A percentile compares a stretch with the other conserved stretches of the same genome.
phyloP scores from a whole-genome alignment of 2,113 vertebrate species.

The Haemorhous mexicanus region DNA sequence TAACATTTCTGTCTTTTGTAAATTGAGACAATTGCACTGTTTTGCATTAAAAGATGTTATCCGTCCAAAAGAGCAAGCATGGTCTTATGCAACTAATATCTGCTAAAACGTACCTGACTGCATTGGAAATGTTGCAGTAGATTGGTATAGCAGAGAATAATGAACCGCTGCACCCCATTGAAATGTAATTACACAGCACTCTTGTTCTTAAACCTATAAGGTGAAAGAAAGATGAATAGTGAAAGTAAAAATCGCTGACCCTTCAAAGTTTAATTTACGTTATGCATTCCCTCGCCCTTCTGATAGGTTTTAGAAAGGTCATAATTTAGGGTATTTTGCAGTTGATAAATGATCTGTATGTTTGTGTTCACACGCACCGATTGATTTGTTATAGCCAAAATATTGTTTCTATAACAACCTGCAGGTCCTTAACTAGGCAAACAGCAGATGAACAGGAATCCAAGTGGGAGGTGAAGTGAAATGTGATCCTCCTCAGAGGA shows the following conservation, averaged over 20 bases:
- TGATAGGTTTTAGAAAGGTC: slow-evolving; percentile 95
- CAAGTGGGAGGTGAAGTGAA: slow-evolving; percentile 67
- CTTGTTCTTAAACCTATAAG: slow-evolving; percentile 90
- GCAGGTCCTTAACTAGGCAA: slow-evolving; percentile 87
- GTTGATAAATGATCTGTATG: slow-evolving; percentile 99
- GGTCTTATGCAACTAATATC: slow-evolving; percentile 73
- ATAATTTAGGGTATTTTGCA: slow-evolving; percentile 98
- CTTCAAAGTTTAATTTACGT: slow-evolving; percentile 99
- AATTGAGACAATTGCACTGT: slow-evolving; percentile 73
- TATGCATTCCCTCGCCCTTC: slow-evolving; percentile 90
- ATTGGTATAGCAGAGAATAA: slow-evolving; percentile 91
- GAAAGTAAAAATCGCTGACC: slow-evolving; percentile 97
- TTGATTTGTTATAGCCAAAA: slow-evolving; percentile 92
- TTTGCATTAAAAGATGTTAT: slow-evolving; percentile 73
- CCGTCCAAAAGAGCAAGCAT: slow-evolving; percentile 69
- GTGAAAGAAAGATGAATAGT: slow-evolving; percentile 97
- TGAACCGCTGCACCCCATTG: slow-evolving; percentile 93
- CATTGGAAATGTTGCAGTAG: slow-evolving; percentile 90
- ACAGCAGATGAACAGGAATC: slow-evolving; percentile 73
- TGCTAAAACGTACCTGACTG: slow-evolving; percentile 83
- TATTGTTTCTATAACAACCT: slow-evolving; percentile 86
- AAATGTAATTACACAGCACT: slow-evolving; percentile 99
- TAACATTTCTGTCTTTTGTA: slow-evolving; percentile 54
- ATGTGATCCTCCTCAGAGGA: slow-evolving; percentile 46
- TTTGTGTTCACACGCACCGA: slow-evolving; percentile 87